Conservation (phyloP, 2,888 invertebrate species). For the Andricus curvator region DNA sequence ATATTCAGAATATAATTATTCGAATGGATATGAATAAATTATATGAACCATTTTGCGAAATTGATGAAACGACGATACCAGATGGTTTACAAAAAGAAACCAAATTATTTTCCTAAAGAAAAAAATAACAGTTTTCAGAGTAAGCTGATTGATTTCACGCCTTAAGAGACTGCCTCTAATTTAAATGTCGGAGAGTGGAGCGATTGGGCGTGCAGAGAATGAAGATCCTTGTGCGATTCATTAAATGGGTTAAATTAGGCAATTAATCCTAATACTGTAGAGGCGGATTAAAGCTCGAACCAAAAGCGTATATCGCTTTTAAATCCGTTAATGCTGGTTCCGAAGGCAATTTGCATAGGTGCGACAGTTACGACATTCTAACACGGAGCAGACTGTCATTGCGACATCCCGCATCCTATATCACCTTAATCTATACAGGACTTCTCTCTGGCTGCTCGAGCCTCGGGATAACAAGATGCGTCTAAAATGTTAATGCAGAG, state of each 20-base stretch:
- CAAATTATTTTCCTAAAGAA: too few species aligned
- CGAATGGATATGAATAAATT: too few species aligned
- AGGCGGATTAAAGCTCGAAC: conserved; percentile 60
- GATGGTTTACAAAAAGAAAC: too few species aligned
- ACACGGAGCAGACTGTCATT: conserved; percentile 54
- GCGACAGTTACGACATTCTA: conserved; percentile 57
- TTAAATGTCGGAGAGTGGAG: conserved; percentile 10
- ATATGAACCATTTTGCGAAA: too few species aligned
- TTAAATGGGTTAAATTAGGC: conserved; percentile 61
- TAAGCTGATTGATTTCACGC: conserved; percentile 5
- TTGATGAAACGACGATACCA: too few species aligned
- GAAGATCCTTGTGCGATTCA: conserved; percentile 34
- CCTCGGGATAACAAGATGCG: conserved; percentile 30
- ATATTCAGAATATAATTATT: too few species aligned
- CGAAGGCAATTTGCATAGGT: conserved; percentile 73
- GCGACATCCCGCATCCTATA: conserved; percentile 45
- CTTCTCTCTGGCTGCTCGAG: conserved; percentile 13
- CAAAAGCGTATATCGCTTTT: conserved; percentile 72
- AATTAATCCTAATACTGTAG: conserved; percentile 68
- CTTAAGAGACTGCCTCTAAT: conserved; percentile 4
- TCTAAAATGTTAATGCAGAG: conserved; percentile 32
- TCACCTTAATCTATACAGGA: conserved; percentile 35
- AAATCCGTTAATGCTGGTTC: conserved; percentile 73
- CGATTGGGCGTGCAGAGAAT: conserved; percentile 27
- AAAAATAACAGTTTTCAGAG: background rate